Base-by-base conservation (phyloP, 2,113 vertebrate species). In the Probosciger aterrimus region DNA sequence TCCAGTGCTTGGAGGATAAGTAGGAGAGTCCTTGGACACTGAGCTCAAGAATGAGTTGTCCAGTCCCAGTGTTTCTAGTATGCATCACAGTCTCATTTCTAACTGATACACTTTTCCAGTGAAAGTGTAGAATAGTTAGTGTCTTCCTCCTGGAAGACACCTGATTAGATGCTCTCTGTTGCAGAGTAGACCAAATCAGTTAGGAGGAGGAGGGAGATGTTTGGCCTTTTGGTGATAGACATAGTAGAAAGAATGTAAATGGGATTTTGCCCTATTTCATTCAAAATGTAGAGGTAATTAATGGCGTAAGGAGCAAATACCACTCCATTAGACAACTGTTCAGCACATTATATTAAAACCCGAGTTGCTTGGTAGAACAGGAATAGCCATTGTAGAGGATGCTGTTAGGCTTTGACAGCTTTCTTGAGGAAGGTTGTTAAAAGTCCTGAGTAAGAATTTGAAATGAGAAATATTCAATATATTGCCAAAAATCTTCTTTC, bases 251-350 rank as follows among this genome's bases (percentile, higher is more conserved):
- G 65, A 85, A 55, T 11, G 11, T 0, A 1, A 50, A n/a, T 47
- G 30, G 24, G 30, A 43, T 73, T 87, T 82, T 35, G 24, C 27
- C 49, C 53, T 4, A 1, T 94, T 96, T 80, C 50, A 67, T 50
- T 90, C 67, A 91, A 73, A 92, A 90, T 86, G 46, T 46, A 77
- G 37, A 77, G 33, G 64, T 83, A 88, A 88, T 92, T 92, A 86
- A 74, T 64, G 63, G 31, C 39, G 30, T 80, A 74, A 88, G 71
- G 25, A 86, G 67, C 41, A 88, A 93, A 65, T 49, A 53, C 43
- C 28, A 53, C 28, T 90, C 74, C 23, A 7, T 82, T 53, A 80
- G 78, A 50, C 25, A 79, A 35, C 41, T 83, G n/a, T 80, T 83
- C 71, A 50, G 47, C 68, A 71, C 60, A 16, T 64, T 55, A 60